phyloP scores from a whole-genome alignment of 2,797 vertebrate species.

The Dendrocincla fuliginosa region DNA sequence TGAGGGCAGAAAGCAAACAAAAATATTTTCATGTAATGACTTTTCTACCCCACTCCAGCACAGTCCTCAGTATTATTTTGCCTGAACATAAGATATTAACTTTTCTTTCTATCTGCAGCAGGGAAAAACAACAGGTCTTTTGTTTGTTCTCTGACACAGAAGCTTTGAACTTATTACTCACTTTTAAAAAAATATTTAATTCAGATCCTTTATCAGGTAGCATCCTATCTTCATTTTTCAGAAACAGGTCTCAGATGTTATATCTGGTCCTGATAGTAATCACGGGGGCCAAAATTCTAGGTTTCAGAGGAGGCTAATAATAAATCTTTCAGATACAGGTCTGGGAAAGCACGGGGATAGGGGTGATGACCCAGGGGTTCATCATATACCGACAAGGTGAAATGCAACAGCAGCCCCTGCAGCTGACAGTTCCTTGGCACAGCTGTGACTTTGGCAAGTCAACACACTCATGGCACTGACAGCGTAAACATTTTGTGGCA shows the following conservation, averaged over 20 bases:
- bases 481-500: constrained; percentile 26
- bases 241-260: not conserved
- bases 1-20: not conserved
- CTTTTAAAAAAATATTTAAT: not conserved
- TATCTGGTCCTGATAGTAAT: not conserved
- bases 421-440: constrained; percentile 7
- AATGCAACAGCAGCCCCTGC: not conserved
- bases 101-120: not conserved
- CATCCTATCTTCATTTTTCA: not conserved
- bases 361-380: not conserved
- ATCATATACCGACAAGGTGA: not conserved
- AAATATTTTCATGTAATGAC: not conserved
- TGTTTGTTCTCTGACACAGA: not conserved
- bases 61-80: not conserved
- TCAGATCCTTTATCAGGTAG: not conserved
- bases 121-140: not conserved
- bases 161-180: not conserved
- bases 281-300: not conserved
- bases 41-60: not conserved
- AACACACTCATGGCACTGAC: not conserved
- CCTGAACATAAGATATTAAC: not conserved
- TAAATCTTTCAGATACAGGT: not conserved
- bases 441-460: not conserved
- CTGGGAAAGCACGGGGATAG: not conserved
- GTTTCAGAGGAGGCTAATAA: not conserved